Percentiles rank a stretch among this genome's conserved stretches.
phyloP scores from a whole-genome alignment of 2,888 invertebrate genomes.

The Hirtodrosophila cameraria region DNA sequence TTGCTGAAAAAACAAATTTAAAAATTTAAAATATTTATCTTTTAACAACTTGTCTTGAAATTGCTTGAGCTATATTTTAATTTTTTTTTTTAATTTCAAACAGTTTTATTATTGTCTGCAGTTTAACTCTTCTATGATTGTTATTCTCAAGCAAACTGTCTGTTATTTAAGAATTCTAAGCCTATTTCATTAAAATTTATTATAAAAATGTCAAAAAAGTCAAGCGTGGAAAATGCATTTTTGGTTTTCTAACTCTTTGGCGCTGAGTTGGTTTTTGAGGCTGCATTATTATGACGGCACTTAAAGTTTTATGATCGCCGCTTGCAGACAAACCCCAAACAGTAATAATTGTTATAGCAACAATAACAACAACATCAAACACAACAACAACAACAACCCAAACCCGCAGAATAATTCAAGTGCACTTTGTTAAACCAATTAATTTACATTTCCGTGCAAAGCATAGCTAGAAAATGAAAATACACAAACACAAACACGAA shows the following conservation, averaged over 20 bases:
- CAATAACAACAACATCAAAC: constrained; percentile 6
- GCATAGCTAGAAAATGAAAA: constrained; percentile 52
- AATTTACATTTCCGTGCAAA: constrained; percentile 77
- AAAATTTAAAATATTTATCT: too few species aligned
- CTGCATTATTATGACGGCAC: constrained; percentile 28
- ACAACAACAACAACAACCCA: constrained; percentile 26
- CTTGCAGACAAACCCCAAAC: constrained; percentile 25
- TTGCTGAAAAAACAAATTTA: too few species aligned
- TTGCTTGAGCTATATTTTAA: too few species aligned
- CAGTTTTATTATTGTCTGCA: neutral
- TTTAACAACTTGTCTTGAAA: too few species aligned
- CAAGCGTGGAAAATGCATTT: constrained; percentile 27
- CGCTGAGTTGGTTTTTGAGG: constrained; percentile 2
- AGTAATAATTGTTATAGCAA: constrained; percentile 40
- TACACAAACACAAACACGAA: constrained; percentile 2
- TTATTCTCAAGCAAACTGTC: neutral
- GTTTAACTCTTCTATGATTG: neutral
- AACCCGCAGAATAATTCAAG: constrained; percentile 61
- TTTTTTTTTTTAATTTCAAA: too few species aligned
- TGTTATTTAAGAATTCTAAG: neutral
- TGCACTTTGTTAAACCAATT: constrained; percentile 79
- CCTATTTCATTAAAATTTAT: constrained; percentile 47
- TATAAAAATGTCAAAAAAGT: constrained; percentile 44
- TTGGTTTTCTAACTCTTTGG: constrained; percentile 12
- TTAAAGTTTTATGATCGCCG: constrained; percentile 42